Conservation (phyloP, 2,797 vertebrate species). For the Ctenopoma kingsleyae region DNA sequence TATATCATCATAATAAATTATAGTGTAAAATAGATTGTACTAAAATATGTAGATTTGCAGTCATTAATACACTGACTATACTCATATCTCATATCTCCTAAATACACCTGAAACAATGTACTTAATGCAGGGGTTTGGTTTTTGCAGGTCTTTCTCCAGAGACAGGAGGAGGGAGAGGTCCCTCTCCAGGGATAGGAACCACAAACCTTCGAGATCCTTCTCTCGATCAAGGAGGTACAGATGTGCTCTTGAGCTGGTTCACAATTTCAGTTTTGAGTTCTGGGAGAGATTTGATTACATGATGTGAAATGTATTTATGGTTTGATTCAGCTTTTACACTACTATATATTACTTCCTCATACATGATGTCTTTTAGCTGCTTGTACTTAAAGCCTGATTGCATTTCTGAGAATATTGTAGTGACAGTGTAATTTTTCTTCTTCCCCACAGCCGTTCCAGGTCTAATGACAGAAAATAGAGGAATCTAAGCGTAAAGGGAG, state of each 20-base stretch:
- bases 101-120: not conserved
- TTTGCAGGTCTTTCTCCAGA: conserved; percentile 94
- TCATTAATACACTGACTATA: too few relatives aligned
- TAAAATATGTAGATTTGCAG: too few relatives aligned
- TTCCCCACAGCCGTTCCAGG: conserved; percentile 90
- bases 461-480: conserved; percentile 94
- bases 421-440: not conserved
- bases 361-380: not conserved
- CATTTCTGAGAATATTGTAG: too few relatives aligned
- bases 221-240: conserved; percentile 96
- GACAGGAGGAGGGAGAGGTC: conserved; percentile 98
- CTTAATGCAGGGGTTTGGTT: conserved; percentile 14
- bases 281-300: not conserved
- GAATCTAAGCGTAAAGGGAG: conserved; percentile 48
- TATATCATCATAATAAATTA: too few relatives aligned
- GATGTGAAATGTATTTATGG: not conserved
- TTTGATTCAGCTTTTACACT: rapidly evolving
- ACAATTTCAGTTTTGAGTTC: not conserved
- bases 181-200: conserved; percentile 95
- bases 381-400: not conserved
- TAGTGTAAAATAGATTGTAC: too few relatives aligned
- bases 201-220: conserved; percentile 97
- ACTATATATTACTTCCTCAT: not conserved
- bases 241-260: not conserved
- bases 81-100: too few relatives aligned